Conservation (phyloP, 2,797 vertebrate species). For the Phataginus tricuspis region DNA sequence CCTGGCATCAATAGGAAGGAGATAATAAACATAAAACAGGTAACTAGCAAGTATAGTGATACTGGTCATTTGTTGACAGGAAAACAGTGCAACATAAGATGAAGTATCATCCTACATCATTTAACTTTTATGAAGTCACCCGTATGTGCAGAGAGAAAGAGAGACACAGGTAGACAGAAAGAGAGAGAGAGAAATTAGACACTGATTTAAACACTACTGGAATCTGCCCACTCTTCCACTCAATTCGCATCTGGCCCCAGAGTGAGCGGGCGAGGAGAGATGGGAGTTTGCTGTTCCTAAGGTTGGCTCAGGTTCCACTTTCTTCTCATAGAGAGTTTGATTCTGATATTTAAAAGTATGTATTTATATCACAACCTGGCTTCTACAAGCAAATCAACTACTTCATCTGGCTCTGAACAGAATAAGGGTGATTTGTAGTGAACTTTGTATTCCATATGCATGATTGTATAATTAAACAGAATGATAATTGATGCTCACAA, state of each 20-base stretch:
- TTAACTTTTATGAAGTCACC: not conserved
- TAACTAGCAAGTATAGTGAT: not conserved
- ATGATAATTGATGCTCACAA: not conserved
- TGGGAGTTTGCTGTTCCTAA: not conserved
- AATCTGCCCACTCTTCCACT: not conserved
- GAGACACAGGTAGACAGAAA: accelerated
- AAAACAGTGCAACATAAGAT: not conserved
- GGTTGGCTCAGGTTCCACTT: not conserved
- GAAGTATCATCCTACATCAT: not conserved
- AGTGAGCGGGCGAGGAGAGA: not conserved
- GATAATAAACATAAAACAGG: not conserved
- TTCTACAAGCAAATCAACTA: slow-evolving; percentile 32
- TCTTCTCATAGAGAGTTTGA: not conserved
- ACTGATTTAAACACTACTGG: not conserved
- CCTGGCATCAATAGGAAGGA: not conserved
- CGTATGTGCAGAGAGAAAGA: not conserved
- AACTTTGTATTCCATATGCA: not conserved
- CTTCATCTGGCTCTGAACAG: not conserved
- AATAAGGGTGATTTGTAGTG: not conserved
- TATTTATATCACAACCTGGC: not conserved
- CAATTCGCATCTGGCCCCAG: not conserved
- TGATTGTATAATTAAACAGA: not conserved
- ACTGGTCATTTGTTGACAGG: not conserved
- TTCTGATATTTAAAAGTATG: not conserved
- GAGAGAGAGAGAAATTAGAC: not conserved